A percentile compares a stretch with the other conserved stretches of the same genome.
phyloP scores from a whole-genome alignment of 2,888 invertebrate genomes.

The Agelastica alni region DNA sequence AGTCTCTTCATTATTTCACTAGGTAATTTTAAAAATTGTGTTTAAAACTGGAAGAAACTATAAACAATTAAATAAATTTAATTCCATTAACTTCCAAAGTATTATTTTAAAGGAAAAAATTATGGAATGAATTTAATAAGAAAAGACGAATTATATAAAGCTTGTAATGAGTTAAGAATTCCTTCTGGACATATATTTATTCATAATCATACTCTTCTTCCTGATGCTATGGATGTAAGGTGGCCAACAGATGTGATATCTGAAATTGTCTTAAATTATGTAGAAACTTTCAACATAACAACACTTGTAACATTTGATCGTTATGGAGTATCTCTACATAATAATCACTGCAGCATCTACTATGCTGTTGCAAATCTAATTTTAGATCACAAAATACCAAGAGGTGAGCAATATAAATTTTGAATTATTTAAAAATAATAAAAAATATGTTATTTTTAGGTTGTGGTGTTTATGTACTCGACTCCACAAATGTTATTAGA shows the following conservation, averaged over 20 bases:
- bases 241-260: constrained; percentile 76
- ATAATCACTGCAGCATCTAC: constrained; percentile 87
- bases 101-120: constrained; percentile 50
- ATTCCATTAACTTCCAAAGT: too few species aligned
- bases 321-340: constrained; percentile 89
- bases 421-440: neutral
- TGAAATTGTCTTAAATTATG: constrained; percentile 65
- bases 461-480: constrained; percentile 82
- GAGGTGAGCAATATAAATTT: constrained; percentile 63
- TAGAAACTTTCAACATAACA: constrained; percentile 77
- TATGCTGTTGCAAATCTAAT: constrained; percentile 80
- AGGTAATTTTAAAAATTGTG: too few species aligned
- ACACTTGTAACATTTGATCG: constrained; percentile 93
- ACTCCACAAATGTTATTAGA: constrained; percentile 81
- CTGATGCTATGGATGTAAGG: constrained; percentile 74
- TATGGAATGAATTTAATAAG: constrained; percentile 61
- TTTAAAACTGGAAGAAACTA: too few species aligned
- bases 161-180: constrained; percentile 81
- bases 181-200: constrained; percentile 74
- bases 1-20: too few species aligned
- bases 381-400: constrained; percentile 73
- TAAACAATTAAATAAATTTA: too few species aligned
- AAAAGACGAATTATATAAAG: constrained; percentile 79
- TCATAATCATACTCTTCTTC: constrained; percentile 71
- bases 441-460: constrained; percentile 55